Evolutionary conservation across 2,888 invertebrate species (phyloP).

Genomic region (Lithophane leautieri): DNA sequence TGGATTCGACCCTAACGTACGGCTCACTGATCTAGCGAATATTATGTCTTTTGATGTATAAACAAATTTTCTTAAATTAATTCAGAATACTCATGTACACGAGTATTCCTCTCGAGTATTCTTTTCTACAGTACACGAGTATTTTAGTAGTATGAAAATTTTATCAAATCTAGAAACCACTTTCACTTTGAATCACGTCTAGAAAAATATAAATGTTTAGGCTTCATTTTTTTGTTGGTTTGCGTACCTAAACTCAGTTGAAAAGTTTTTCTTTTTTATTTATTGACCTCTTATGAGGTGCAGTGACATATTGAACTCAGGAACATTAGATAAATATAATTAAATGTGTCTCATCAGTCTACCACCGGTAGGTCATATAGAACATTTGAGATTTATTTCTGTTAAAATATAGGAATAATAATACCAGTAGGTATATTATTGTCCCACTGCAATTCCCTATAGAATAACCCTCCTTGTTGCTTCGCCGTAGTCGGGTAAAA

Average conservation of each 20-base stretch:
- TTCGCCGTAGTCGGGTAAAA: too few species aligned
- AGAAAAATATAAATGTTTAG: neutral
- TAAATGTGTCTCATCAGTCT: neutral
- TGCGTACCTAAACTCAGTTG: neutral
- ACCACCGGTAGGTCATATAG: neutral
- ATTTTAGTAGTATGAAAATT: too few species aligned
- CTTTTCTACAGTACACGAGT: too few species aligned
- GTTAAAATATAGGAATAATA: too few species aligned
- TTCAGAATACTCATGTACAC: neutral
- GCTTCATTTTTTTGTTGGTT: neutral
- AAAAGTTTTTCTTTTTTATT: neutral
- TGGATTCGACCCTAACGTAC: slow-evolving; percentile 19
- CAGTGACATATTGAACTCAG: neutral
- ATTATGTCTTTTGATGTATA: slow-evolving; percentile 45
- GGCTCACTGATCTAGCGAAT: slow-evolving; percentile 37
- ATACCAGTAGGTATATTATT: too few species aligned
- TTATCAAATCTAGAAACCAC: too few species aligned
- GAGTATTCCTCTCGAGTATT: too few species aligned
- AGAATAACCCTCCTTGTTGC: too few species aligned
- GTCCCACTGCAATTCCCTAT: too few species aligned
- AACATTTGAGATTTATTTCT: neutral
- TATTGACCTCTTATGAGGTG: neutral
- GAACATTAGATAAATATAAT: neutral
- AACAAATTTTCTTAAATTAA: slow-evolving; percentile 28
- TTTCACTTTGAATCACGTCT: neutral